Percentiles rank a stretch among this genome's conserved stretches.
Conservation (phyloP, 2,888 invertebrate species). For the Liopterus haemorrhoidalis region DNA sequence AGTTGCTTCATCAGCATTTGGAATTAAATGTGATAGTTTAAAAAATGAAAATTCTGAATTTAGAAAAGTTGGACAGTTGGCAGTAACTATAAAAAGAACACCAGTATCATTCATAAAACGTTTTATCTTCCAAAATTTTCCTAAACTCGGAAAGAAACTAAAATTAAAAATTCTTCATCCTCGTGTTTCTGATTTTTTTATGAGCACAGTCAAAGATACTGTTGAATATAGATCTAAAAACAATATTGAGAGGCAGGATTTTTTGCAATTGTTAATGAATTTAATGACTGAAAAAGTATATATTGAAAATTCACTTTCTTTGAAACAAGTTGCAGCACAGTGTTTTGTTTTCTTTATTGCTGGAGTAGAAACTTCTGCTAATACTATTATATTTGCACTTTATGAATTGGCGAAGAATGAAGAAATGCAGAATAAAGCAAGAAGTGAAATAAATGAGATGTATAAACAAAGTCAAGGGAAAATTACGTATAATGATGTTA, state of each 20-base stretch:
- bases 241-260: conserved; percentile 32
- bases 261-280: conserved; percentile 26
- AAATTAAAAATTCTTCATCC: conserved; percentile 22
- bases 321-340: conserved; percentile 41
- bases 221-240: conserved; percentile 35
- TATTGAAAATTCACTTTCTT: conserved; percentile 5
- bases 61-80: conserved; percentile 28
- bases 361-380: conserved; percentile 55
- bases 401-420: conserved; percentile 46
- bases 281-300: conserved; percentile 9
- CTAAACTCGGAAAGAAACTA: conserved; percentile 13
- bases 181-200: conserved; percentile 37
- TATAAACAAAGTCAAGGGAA: conserved; percentile 35
- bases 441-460: conserved; percentile 38
- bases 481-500: conserved; percentile 41
- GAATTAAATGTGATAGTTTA: conserved; percentile 52
- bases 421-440: conserved; percentile 41
- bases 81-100: no score
- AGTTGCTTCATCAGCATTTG: conserved; percentile 54
- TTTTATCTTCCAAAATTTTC: conserved; percentile 11
- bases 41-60: conserved; percentile 50
- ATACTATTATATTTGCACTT: conserved; percentile 50
- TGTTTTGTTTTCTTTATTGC: conserved; percentile 52
- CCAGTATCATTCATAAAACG: no score
- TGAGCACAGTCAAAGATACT: conserved; percentile 33